A percentile compares a stretch with the other conserved stretches of the same genome.
phyloP scores from a whole-genome alignment of 2,888 invertebrate genomes.

The Lochmaea capreae region DNA sequence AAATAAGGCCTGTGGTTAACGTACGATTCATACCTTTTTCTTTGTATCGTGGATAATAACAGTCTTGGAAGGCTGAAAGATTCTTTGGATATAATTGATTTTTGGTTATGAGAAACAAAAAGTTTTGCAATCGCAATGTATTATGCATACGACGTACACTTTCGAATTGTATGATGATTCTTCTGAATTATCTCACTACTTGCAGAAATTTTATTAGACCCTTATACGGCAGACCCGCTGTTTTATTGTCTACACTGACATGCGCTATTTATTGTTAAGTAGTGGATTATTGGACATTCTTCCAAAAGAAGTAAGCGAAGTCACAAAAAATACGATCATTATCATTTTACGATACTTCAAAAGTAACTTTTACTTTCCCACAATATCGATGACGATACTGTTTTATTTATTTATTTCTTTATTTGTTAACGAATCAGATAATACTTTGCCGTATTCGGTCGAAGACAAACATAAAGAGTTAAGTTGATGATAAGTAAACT shows the following conservation, averaged over 20 bases:
- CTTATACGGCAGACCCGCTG: slow-evolving; percentile 2
- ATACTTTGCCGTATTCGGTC: not conserved
- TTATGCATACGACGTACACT: slow-evolving; percentile 9
- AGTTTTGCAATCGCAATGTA: not conserved
- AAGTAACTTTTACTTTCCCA: slow-evolving; percentile 17
- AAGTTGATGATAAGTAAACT: too few relatives aligned
- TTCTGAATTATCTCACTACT: slow-evolving; percentile 10
- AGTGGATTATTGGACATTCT: not conserved
- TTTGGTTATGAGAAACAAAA: slow-evolving; percentile 1
- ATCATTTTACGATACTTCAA: not conserved
- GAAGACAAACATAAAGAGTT: not conserved
- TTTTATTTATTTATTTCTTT: not conserved
- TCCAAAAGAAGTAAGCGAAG: not conserved
- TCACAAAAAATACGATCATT: slow-evolving; percentile 11
- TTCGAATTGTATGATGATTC: slow-evolving; percentile 4
- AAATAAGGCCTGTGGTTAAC: too few relatives aligned
- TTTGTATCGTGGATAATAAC: too few relatives aligned
- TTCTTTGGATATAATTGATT: not conserved
- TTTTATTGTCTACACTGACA: slow-evolving; percentile 6
- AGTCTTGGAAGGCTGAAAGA: too few relatives aligned
- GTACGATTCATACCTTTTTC: too few relatives aligned
- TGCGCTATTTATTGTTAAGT: slow-evolving; percentile 17
- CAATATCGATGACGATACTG: slow-evolving; percentile 1
- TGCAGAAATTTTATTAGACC: slow-evolving; percentile 11
- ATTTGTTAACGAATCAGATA: not conserved